These are phyloP conservation scores for Sigmodon hispidus DNA, from an alignment of 2,113 vertebrate species.

Conservation along the genomic window DNA sequence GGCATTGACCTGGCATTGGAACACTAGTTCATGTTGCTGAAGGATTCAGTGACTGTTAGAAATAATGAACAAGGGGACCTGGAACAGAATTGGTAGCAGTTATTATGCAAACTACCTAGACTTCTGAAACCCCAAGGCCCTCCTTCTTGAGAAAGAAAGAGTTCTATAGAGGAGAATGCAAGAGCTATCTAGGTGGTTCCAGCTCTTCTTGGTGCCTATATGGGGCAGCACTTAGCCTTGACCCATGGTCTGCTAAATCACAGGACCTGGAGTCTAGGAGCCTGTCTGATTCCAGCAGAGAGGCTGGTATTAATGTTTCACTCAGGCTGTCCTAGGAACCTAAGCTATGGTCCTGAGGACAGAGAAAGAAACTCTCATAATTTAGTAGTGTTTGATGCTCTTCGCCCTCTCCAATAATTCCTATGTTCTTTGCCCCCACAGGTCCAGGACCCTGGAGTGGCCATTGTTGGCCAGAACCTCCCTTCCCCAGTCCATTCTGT, in stretches of 20 bases:
- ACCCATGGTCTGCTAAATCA: rapidly evolving
- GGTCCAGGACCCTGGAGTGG: constrained; percentile 70
- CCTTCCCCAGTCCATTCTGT: constrained; percentile 41
- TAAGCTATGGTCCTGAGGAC: rapidly evolving
- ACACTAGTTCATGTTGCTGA: not conserved
- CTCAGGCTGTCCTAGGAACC: not conserved
- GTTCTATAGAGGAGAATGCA: not conserved
- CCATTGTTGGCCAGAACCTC: constrained; percentile 75
- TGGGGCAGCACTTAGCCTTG: rapidly evolving
- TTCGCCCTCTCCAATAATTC: rapidly evolving
- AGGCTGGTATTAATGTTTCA: not conserved
- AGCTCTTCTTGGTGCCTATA: rapidly evolving
- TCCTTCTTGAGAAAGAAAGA: rapidly evolving
- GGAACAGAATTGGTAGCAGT: too few relatives aligned
- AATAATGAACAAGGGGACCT: rapidly evolving
- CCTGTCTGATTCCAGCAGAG: rapidly evolving
- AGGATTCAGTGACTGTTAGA: not conserved
- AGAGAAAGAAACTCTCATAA: rapidly evolving
- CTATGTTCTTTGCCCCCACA: not conserved
- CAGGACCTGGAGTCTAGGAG: rapidly evolving
- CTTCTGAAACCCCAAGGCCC: not conserved
- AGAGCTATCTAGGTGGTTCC: rapidly evolving
- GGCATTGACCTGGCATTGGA: not conserved
- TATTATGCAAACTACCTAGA: not conserved
- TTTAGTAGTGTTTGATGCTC: rapidly evolving